Evolutionary conservation across 2,113 vertebrate genomes (phyloP).

Genomic region (Clarias magur): DNA sequence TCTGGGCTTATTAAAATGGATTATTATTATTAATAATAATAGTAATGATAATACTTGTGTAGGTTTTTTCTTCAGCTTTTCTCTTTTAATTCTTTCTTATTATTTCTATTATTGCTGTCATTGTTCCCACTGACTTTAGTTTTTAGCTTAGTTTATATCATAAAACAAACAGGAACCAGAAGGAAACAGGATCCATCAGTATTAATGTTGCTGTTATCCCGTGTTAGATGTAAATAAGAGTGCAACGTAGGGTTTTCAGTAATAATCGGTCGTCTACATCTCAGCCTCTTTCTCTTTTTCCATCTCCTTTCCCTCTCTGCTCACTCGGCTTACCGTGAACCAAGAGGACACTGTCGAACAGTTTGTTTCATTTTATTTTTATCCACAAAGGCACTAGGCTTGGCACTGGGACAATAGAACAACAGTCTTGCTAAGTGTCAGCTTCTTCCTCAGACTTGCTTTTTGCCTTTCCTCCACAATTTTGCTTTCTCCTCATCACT

Average conservation of each 20-base stretch:
- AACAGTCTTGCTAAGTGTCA: slow-evolving; percentile 54
- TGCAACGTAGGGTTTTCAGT: slow-evolving; percentile 3
- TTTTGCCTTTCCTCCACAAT: slow-evolving; percentile 40
- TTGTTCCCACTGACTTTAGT: not conserved
- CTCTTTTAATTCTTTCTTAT: not conserved
- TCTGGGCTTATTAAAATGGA: not conserved
- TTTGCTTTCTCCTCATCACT: slow-evolving; percentile 34
- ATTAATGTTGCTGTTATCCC: not conserved
- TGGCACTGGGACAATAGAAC: slow-evolving; percentile 50
- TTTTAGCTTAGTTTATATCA: slow-evolving; percentile 15
- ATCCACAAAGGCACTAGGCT: slow-evolving; percentile 34
- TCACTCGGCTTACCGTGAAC: not conserved
- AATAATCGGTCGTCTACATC: slow-evolving; percentile 17
- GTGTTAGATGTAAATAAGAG: slow-evolving; percentile 14
- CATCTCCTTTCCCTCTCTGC: not conserved
- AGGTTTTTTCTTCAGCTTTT: not conserved
- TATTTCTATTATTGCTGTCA: not conserved
- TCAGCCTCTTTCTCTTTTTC: not conserved
- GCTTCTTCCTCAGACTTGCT: slow-evolving; percentile 20
- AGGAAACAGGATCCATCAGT: not conserved
- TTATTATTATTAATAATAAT: not conserved
- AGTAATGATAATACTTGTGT: not conserved
- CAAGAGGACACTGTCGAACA: slow-evolving; percentile 36
- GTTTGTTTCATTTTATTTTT: slow-evolving; percentile 50
- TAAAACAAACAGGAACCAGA: not conserved